Evolutionary conservation across 2,888 invertebrate genomes (phyloP), one percentile per base, ranked within the genome.

Genomic region (Drosophila anceps): DNA sequence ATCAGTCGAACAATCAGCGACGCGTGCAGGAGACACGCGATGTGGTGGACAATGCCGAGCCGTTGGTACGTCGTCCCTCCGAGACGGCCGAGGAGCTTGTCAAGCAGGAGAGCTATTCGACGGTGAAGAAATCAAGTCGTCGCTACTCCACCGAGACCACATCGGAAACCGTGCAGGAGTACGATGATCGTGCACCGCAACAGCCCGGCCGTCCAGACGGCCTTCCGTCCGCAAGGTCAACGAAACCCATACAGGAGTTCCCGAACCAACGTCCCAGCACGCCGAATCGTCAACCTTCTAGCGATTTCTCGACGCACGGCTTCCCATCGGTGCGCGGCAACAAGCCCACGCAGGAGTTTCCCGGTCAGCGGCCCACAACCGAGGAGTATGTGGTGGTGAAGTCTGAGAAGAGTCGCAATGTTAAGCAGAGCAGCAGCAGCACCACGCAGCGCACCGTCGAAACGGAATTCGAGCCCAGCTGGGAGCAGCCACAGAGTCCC

Each of bases 61-160:
- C 83, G 5, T 58, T 84, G 9, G 24, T 20, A 3, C 88, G 85
- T 27, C 87, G 86, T 20, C 51, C 51, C 15, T 53, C 51, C 9
- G 51, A 53, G 35, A 20, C 35, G 51, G 76, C 77, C 8, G 87
- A 83, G 33, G 83, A 91, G 44, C 65, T 81, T 5, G 63, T 82
- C 27, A 88, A 88, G 20, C 73, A 84, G 51, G 85, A 88, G 29
- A 84, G 84, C 10, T 92, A 81, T 61, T 92, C 92, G 27, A 84
- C 91, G 4, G 84, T 89, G 0, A 91, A 92, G 41, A 92, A 92
- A 46, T 92, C 92, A 1, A 92, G 90, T 55, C 88, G 91, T n/a
- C 91, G 91, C 7, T 92, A 78, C 62, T 91, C 91, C 18, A 92
- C 91, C 3, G 92, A 92, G 61, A 92, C 90, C 29, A 91, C 92